Evolutionary conservation across 2,113 vertebrate species (phyloP).

Genomic region (Cricetomys ansorgei): DNA sequence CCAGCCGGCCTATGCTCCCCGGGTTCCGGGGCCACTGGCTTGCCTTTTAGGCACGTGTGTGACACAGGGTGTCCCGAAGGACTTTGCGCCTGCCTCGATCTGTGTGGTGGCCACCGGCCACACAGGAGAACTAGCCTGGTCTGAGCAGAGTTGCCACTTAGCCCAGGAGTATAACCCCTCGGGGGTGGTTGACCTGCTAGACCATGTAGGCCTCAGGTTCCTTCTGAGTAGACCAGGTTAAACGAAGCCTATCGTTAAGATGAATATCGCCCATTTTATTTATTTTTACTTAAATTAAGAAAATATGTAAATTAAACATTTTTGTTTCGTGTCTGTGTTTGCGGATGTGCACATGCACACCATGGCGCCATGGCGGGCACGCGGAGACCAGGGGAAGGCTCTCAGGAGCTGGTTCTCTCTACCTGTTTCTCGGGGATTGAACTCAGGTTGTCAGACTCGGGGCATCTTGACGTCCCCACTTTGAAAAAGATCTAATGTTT

Average conservation of each 20-base stretch:
- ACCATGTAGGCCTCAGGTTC: accelerated
- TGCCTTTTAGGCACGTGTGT: accelerated
- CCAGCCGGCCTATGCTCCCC: accelerated
- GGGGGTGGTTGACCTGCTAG: accelerated
- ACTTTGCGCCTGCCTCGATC: not conserved
- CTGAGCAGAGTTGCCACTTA: accelerated
- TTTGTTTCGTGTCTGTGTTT: not conserved
- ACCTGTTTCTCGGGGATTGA: not conserved
- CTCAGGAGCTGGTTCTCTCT: not conserved
- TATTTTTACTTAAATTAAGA: not conserved
- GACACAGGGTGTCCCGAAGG: not conserved
- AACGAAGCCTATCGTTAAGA: not conserved
- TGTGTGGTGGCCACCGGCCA: not conserved
- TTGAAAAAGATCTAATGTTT: not conserved
- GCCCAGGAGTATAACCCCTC: accelerated
- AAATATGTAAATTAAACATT: no score
- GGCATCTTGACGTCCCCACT: not conserved
- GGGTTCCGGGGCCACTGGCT: not conserved
- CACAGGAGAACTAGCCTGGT: accelerated
- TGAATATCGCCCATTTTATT: not conserved
- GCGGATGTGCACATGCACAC: no score
- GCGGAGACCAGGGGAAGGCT: not conserved
- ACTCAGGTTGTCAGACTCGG: not conserved
- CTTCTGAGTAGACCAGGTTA: not conserved
- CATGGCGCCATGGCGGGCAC: not conserved